phyloP scores from a whole-genome alignment of 1,140 invertebrate species.

The Asobara japonica region DNA sequence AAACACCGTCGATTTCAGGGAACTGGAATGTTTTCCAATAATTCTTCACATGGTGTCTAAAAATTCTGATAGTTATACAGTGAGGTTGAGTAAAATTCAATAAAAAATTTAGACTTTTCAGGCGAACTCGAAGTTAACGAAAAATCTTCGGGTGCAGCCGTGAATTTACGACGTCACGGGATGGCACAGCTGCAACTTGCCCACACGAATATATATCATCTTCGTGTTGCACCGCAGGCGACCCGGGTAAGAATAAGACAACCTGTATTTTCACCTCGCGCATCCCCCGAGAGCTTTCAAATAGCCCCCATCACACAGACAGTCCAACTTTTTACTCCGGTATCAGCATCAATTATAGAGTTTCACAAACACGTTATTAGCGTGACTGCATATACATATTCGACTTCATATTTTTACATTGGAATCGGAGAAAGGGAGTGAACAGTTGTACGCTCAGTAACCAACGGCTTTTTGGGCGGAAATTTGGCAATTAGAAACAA shows the following conservation, averaged over 20 bases:
- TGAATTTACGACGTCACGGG: constrained; percentile 31
- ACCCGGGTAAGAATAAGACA: constrained; percentile 57
- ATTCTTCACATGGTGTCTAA: too few species aligned
- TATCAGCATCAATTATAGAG: constrained; percentile 60
- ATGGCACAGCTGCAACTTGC: constrained; percentile 45
- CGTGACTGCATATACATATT: constrained; percentile 39
- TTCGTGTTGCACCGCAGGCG: constrained; percentile 64
- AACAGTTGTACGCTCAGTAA: too few species aligned
- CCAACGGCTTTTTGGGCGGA: too few species aligned
- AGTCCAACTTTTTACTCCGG: constrained; percentile 30
- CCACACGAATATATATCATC: constrained; percentile 64
- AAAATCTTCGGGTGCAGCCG: constrained; percentile 19
- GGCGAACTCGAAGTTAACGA: too few species aligned
- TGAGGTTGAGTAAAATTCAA: too few species aligned
- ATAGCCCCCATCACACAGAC: constrained; percentile 39
- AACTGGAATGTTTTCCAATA: too few species aligned
- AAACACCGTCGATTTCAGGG: too few species aligned
- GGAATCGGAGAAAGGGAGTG: neutral
- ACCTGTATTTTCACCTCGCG: constrained; percentile 65
- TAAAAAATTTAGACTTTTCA: too few species aligned
- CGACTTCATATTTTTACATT: neutral
- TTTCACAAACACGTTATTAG: constrained; percentile 63
- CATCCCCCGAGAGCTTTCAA: constrained; percentile 58
- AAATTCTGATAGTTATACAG: too few species aligned
- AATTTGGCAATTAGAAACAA: too few species aligned